phyloP scores from a whole-genome alignment of 2,113 vertebrate species.

The Gavialis gangeticus region DNA sequence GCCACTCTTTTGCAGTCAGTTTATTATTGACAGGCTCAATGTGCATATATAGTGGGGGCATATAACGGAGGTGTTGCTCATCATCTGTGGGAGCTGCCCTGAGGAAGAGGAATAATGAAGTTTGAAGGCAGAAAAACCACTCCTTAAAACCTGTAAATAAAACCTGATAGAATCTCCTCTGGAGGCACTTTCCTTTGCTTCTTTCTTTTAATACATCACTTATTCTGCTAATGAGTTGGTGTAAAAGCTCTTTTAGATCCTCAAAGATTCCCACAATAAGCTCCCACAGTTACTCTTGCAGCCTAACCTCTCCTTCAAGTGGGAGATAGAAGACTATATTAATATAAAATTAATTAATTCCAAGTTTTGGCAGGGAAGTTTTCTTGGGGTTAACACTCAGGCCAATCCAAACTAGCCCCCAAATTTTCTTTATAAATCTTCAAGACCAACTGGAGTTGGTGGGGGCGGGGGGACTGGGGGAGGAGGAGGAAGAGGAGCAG shows the following conservation, averaged over 20 bases:
- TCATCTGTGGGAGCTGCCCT: neutral
- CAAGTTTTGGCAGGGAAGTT: too few species aligned
- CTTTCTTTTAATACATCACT: neutral
- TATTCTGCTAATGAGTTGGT: neutral
- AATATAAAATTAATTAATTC: too few species aligned
- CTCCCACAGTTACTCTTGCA: neutral
- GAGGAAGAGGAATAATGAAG: neutral
- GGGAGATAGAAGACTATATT: too few species aligned
- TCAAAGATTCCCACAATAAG: neutral
- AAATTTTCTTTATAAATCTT: too few species aligned
- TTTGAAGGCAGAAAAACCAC: neutral
- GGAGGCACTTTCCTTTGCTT: neutral
- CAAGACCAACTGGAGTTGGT: too few species aligned
- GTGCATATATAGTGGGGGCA: neutral
- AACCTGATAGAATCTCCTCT: neutral
- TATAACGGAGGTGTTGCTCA: neutral
- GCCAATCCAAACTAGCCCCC: too few species aligned
- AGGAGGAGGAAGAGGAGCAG: too few species aligned
- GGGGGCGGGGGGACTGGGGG: too few species aligned
- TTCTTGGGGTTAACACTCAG: too few species aligned
- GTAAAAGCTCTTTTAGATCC: neutral
- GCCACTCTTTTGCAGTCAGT: neutral
- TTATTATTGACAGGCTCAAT: neutral
- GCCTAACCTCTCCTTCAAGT: too few species aligned
- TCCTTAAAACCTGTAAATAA: neutral